Evolutionary conservation across 2,888 invertebrate species (phyloP), one percentile per base, ranked within the genome.

Genomic region (Rhimphoctona megacephalus): DNA sequence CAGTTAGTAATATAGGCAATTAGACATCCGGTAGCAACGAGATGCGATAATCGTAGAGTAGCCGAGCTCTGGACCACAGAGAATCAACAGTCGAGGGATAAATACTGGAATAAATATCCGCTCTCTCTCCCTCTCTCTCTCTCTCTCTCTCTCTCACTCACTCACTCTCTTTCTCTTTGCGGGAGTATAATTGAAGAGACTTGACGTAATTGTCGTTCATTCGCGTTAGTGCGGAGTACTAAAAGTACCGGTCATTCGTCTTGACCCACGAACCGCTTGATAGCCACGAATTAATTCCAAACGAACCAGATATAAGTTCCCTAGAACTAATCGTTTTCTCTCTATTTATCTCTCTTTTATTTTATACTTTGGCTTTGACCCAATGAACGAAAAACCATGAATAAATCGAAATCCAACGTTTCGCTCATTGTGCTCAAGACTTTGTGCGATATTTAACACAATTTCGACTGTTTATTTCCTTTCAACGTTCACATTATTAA

Each of bases 251-350:
- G 85, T 61, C 87, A 90, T 91, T 90, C 90, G 90, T 91, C 90
- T 90, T 90, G 70, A 85, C 89, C 88, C 81, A 82, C 86, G 86
- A 85, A 86, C 87, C 85, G 89, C 88, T 89, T 87, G 91, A 90
- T 89, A 90, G 89, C 64, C 89, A 89, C 90, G 89, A 91, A 91
- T 91, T 91, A 92, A 91, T 91, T 90, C 88, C 49, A 73, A 85
- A 25, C 85, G 85, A 52, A 78, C 66, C 73, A 85, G 73, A 85
- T 81, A 78, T 36, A 14, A 46, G 46, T 72, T 74, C 64, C 66
- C 57, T 85, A 70, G 80, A 61, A 81, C 85, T 81, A 73, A 85
- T 81, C 81, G 66, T 73, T 81, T 78, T 57, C 81, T 25, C 66
- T 85, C 43, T 33, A 33, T 25, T 25, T 43, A 14, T 67, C 61